Percentiles rank a stretch among this genome's conserved stretches.
These are phyloP conservation scores for Sphaeramia orbicularis DNA, from an alignment of 2,797 vertebrate species.

Conservation along the genomic window DNA sequence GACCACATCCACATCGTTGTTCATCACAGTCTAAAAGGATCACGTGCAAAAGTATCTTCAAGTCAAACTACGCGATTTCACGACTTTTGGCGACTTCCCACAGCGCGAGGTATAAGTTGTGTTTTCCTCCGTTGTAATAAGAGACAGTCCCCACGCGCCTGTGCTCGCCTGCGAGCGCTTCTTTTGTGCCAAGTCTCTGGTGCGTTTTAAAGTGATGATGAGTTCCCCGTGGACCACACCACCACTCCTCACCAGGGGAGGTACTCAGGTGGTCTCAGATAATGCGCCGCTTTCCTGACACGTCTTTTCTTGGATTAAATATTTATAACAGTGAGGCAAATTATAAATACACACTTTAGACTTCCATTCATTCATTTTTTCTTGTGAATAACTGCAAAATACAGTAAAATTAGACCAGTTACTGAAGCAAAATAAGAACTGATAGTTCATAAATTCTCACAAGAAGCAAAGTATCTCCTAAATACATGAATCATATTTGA, in stretches of 20 bases:
- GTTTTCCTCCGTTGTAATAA: slow-evolving; percentile 55
- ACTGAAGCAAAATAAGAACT: not conserved
- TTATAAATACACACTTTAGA: not conserved
- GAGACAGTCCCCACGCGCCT: slow-evolving; percentile 60
- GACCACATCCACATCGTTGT: slow-evolving; percentile 36
- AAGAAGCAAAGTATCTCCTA: not conserved
- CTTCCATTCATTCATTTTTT: not conserved
- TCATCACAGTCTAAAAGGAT: slow-evolving; percentile 9
- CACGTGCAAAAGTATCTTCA: slow-evolving; percentile 53
- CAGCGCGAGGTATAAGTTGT: slow-evolving; percentile 36
- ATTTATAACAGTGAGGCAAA: not conserved
- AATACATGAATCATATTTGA: not conserved
- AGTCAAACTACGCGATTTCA: slow-evolving; percentile 27
- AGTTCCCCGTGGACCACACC: slow-evolving; percentile 75
- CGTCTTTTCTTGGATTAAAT: not conserved
- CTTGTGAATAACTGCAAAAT: not conserved
- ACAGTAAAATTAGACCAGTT: not conserved
- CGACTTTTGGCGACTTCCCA: slow-evolving; percentile 25
- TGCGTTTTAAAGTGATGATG: slow-evolving; percentile 81
- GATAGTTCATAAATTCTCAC: not conserved
- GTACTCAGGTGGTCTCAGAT: slow-evolving; percentile 48
- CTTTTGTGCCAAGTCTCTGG: slow-evolving; percentile 78
- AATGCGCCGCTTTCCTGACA: slow-evolving; percentile 16
- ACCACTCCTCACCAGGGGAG: slow-evolving; percentile 62
- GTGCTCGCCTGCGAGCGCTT: slow-evolving; percentile 55